A percentile compares a stretch with the other conserved stretches of the same genome.
phyloP scores from a whole-genome alignment of 2,888 invertebrate species.

The Eupithecia vulgata region DNA sequence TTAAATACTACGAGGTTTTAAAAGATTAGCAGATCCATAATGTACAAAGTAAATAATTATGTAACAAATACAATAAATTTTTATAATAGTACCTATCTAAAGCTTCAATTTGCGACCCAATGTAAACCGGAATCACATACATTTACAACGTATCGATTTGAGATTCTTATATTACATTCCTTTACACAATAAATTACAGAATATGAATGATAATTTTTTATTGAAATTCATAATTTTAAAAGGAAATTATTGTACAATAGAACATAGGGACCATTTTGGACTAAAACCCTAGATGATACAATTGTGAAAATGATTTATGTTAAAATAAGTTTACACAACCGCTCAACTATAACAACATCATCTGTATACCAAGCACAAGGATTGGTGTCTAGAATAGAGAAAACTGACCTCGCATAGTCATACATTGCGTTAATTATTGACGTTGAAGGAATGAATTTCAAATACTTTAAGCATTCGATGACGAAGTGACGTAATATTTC shows the following conservation, averaged over 20 bases:
- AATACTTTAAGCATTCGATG: too few relatives aligned
- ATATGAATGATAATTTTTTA: conserved; percentile 40
- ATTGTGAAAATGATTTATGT: conserved; percentile 1
- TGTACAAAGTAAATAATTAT: neutral
- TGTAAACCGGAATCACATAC: conserved; percentile 19
- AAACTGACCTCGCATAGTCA: too few relatives aligned
- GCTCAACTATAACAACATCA: neutral
- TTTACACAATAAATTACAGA: conserved; percentile 28
- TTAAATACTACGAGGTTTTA: neutral
- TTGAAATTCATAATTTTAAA: conserved; percentile 48
- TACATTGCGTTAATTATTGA: too few relatives aligned
- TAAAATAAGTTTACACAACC: neutral
- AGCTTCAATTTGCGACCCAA: conserved; percentile 23
- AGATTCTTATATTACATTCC: conserved; percentile 32
- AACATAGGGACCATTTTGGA: conserved; percentile 47
- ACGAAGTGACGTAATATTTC: too few relatives aligned
- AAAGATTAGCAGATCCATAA: neutral
- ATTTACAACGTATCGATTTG: conserved; percentile 10
- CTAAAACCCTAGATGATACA: conserved; percentile 23
- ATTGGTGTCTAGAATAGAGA: too few relatives aligned
- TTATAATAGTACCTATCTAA: neutral
- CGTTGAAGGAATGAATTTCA: too few relatives aligned
- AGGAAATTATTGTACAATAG: conserved; percentile 48
- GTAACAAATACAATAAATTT: neutral
- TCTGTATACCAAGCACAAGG: too few relatives aligned